Base-by-base conservation (phyloP, 1,140 invertebrate species). In the Colletes gigas region DNA sequence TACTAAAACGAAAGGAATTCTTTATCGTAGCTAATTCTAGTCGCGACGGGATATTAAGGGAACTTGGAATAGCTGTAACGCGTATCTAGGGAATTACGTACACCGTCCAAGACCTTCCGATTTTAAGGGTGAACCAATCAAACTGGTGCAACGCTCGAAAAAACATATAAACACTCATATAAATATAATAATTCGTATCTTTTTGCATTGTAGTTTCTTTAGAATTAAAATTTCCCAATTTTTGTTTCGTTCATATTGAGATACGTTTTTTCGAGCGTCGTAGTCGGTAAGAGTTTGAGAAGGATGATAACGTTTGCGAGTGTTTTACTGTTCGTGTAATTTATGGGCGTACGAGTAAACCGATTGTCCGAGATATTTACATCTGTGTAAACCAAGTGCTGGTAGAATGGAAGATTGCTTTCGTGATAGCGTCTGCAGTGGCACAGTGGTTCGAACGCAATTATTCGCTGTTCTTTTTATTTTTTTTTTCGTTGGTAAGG, bases 11-110 rank as follows among this genome's bases (percentile, higher is more conserved):
- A 54, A 39, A 57, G 10, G 14, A 63, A 52, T 47, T 41, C 55
- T 62, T 41, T 57, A 17, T 71, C 14, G 55, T 30, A 41, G 41
- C 14, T 59, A 17, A 15, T 75, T 83, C 81, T 83, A 68, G 41
- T 81, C 59, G 72, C 52, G 67, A 19, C 10, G 54, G 57, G 60
- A 71, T 50, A 70, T 81, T 76, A 59, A 68, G 63, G 47, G n/a
- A n/a, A n/a, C n/a, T n/a, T n/a, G n/a, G n/a, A n/a, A n/a, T n/a
- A n/a, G n/a, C n/a, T n/a, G n/a, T n/a, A n/a, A n/a, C n/a, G n/a
- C n/a, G n/a, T n/a, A n/a, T n/a, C n/a, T n/a, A n/a, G n/a, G n/a
- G 44, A 15, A 55, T 50, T 44, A 19, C n/a, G 50, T 50, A 50
- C 55, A 59, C 57, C 71, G 57, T 73, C 71, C 57, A 50, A 62